Base-by-base conservation (phyloP, 1,140 invertebrate species). In the Papilio aristodemus region DNA sequence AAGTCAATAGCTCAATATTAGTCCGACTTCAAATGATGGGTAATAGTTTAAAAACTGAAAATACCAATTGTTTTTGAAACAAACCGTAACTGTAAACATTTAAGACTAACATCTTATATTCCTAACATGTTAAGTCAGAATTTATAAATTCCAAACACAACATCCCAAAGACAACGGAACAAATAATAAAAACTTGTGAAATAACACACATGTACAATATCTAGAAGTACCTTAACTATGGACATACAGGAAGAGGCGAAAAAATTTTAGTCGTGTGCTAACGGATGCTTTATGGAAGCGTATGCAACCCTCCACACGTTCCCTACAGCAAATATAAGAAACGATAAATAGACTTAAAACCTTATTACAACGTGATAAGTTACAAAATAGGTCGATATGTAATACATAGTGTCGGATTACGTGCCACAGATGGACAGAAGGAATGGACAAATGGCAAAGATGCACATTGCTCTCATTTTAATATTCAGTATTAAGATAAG, bases 401-500 rank as follows among this genome's bases (percentile, higher is more conserved):
- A 2, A 4, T 25, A 25, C 22, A 4, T 1, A 54, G 46, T 54
- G 19, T 54, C 46, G 4, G 19, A 54, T 54, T 54, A 54, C 46
- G 17, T 22, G 46, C 46, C 17, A 54, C 46, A 54, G 46, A 54
- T 54, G 46, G 46, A 54, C 46, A 54, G 8, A 46, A 54, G 9
- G 46, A 25, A 54, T 54, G 46, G 46, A 54, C 46, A 22, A 54
- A 54, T 54, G 46, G 46, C 46, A 54, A 54, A 22, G 19, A 54
- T 54, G 46, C 46, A 54, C 22, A 6, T 43, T 43, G 41, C 1
- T 54, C 46, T 54, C 10, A 11, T 22, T 19, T 54, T 54, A 54
- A 54, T 10, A 8, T 17, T 46, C 8, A 14, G 1, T 4, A 46
- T 46, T 19, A 46, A 17, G 19, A 46, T 46, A 46, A 17, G 5